Evolutionary conservation across 92 coral and sea anemone genomes (phyloP), one percentile per base, ranked within the genome.

Genomic region (Zoanthus solanderi): DNA sequence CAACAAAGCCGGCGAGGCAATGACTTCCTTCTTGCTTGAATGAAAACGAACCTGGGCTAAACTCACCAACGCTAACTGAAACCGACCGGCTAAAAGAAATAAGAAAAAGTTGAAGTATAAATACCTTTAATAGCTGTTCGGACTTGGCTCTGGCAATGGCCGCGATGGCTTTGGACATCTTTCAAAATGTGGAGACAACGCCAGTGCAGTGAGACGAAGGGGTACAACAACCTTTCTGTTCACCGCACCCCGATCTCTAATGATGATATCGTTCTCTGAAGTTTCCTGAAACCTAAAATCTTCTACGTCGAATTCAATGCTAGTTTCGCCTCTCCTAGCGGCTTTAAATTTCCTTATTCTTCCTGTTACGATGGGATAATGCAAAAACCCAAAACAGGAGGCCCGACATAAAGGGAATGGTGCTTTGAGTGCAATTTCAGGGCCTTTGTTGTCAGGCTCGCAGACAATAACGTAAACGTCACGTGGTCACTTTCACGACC

Each of bases 1-100:
- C 96, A 90, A 94, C 96, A 92, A 95, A 93, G 98, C 98, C 94
- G 94, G 98, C 98, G 98, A 91, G 97, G 95, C 83, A 75, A 93
- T 87, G 92, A 90, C 71, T 72, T 52, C 69, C 79, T 78, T 58
- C 72, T 84, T 72, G 90, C 90, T 91, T 72, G 71, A 58, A 91
- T 53, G 75, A 12, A 76, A 85, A 78, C 68, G 50, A 78, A 84
- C 69, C 72, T 78, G 2, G 61, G 69, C 37, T 76, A 57, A 76
- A 42, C 78, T 72, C 42, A 79, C 60, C 54, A 90, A 45, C 65
- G 75, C 29, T 45, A 47, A 32, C 14, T 48, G 11, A 50, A 50
- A 71, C 17, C 68, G 54, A 32, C 72, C 66, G n/a, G 29, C 32
- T 52, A 18, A 0, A n/a, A 50, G 6, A 58, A 44, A 47, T 53